Evolutionary conservation across 1,140 invertebrate species (phyloP), one percentile per base, ranked within the genome.

Genomic region (Schlechtendalia chinensis): DNA sequence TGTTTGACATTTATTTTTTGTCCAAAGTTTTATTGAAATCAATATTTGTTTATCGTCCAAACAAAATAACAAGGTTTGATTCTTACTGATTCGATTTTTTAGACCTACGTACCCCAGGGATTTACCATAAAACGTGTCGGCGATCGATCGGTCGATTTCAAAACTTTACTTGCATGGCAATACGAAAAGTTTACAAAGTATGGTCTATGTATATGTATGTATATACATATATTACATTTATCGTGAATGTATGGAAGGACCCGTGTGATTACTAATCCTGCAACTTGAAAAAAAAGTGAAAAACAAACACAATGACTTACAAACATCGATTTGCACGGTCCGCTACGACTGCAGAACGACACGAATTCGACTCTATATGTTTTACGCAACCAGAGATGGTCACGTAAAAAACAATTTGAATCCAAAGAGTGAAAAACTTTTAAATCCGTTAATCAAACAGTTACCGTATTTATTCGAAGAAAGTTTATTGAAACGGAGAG

Each of bases 371-470:
- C 63, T 12, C 63, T 29, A 45, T 67, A 67, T 5, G 19, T 22
- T 67, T 67, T 67, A 67, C 12, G 32, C 12, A 17, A 32, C 2
- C 8, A 11, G 17, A 19, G 29, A 50, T 12, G n/a, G 32, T 67
- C 63, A 67, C 19, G 63, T 45, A 63, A 39, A 67, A 67, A 39
- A 67, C 39, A 67, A 39, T n/a, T 67, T 67, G 63, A 45, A 67
- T 67, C 63, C 32, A 67, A 67, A 67, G 17, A 67, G 63, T 67
- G 63, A 67, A 67, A 67, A 67, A 67, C 63, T 67, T 67, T 67
- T 67, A 67, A 67, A 67, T 67, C 63, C 63, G 63, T 67, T 67
- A 67, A 67, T 67, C 63, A 67, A 67, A 67, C 63, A 29, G 29
- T 67, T 67, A 67, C 63, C 32, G 32, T 67, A 67, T 67, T 67